These are phyloP conservation scores for Odocoileus hemionus DNA, from an alignment of 2,113 vertebrate genomes.

Conservation along the genomic window DNA sequence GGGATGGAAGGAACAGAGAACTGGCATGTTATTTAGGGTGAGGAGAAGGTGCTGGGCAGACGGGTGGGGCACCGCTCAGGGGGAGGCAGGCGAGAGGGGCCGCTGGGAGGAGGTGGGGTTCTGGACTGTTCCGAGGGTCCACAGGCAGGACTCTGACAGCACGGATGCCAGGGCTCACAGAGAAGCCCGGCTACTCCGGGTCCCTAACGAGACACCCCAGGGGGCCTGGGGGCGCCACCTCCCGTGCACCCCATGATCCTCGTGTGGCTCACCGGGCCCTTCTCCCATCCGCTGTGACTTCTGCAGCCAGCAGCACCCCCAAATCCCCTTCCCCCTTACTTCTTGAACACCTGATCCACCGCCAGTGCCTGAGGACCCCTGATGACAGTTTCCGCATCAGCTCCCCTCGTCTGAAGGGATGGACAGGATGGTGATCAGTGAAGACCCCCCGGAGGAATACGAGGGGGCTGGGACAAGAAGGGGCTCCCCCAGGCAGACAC, in stretches of 20 bases:
- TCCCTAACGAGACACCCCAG: neutral
- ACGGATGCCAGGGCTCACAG: no score
- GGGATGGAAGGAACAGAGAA: neutral
- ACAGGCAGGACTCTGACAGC: neutral
- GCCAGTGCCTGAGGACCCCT: neutral
- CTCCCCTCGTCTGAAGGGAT: neutral
- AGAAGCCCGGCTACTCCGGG: neutral
- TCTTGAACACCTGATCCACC: neutral
- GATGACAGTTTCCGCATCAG: neutral
- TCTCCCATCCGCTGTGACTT: accelerated
- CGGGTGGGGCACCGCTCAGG: accelerated
- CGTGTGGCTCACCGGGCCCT: accelerated
- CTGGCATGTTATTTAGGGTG: neutral
- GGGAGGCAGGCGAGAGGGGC: neutral
- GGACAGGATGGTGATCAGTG: neutral
- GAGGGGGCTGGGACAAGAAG: no score
- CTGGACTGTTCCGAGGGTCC: neutral
- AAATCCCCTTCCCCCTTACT: neutral
- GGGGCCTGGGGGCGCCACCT: accelerated
- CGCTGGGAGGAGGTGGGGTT: neutral
- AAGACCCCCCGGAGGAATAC: neutral
- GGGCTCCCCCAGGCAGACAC: neutral
- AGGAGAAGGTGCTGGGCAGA: neutral
- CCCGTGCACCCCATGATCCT: accelerated
- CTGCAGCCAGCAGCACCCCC: neutral